Conservation (phyloP, 2,113 vertebrate genomes). For the Xenopus tropicalis region UCB_Xtro_10.0 CM004448.2:47069001-47069500, state of each 20-base stretch:
- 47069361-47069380: neutral
- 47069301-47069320: neutral
- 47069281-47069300: neutral
- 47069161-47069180: neutral
- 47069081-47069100: neutral
- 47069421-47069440: neutral
- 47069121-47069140: neutral
- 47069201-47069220: neutral
- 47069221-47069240: slow-evolving; percentile 1
- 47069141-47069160: neutral
- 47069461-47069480: too few relatives aligned
- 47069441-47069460: too few relatives aligned
- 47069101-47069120: neutral
- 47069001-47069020: too few relatives aligned
- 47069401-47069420: neutral
- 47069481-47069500: too few relatives aligned
- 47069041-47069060: too few relatives aligned
- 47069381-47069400: neutral
- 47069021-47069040: too few relatives aligned
- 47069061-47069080: neutral
- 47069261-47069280: slow-evolving; percentile 3
- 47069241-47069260: neutral
- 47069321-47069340: neutral
- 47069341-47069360: neutral
- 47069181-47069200: neutral